Conservation (phyloP, 2,888 invertebrate genomes). For the Stictocephala bisonia region DNA sequence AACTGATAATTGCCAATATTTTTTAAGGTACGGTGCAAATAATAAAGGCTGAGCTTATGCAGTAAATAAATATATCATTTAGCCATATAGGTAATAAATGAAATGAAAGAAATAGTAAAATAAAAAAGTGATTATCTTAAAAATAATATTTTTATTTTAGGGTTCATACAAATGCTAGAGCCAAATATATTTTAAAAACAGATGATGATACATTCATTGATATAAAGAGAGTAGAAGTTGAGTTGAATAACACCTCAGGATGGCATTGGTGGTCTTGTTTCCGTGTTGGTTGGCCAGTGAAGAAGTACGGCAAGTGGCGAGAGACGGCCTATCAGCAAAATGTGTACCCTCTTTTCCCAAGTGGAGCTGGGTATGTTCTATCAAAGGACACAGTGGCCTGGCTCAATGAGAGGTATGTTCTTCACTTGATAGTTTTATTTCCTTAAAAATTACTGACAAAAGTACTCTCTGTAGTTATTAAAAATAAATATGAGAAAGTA, state of each 20-base stretch:
- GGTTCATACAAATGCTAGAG: conserved; percentile 25
- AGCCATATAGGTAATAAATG: neutral
- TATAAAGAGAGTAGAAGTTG: conserved; percentile 51
- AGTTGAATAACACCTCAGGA: conserved; percentile 41
- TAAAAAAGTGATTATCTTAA: neutral
- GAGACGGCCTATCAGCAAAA: conserved; percentile 53
- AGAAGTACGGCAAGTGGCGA: conserved; percentile 58
- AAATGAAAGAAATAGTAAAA: neutral
- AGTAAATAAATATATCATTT: too few species aligned
- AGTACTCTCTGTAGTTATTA: too few species aligned
- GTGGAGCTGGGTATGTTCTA: conserved; percentile 59
- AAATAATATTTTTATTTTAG: neutral
- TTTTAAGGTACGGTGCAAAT: too few species aligned
- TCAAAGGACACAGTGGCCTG: conserved; percentile 47
- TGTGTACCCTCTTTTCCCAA: conserved; percentile 59
- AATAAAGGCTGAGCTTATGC: too few species aligned
- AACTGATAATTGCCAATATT: too few species aligned
- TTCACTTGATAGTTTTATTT: too few species aligned
- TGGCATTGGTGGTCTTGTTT: conserved; percentile 59
- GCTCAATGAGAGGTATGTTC: conserved; percentile 21
- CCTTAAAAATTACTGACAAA: too few species aligned
- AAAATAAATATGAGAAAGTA: too few species aligned
- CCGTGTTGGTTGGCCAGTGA: conserved; percentile 56
- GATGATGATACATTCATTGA: conserved; percentile 60
- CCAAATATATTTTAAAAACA: conserved; percentile 57